phyloP scores from a whole-genome alignment of 1,140 invertebrate genomes.

The Dendrolimus punctatus region DNA sequence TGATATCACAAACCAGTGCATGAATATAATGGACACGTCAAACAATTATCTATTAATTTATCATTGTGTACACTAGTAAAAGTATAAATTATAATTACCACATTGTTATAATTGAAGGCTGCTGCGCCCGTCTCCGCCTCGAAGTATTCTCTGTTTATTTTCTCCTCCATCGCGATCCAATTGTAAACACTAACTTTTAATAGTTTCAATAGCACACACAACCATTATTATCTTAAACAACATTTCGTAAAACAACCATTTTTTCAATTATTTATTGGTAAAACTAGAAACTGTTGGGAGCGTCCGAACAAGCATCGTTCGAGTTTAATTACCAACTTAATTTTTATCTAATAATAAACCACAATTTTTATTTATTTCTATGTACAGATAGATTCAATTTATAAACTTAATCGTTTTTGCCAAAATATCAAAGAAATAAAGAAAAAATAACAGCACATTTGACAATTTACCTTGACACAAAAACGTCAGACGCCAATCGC shows the following conservation, averaged over 20 bases:
- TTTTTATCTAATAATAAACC: no score
- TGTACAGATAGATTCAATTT: no score
- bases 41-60: no score
- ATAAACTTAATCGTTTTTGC: no score
- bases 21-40: no score
- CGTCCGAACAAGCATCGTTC: slow-evolving; percentile 50
- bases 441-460: background rate
- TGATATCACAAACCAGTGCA: no score
- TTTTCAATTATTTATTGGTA: slow-evolving; percentile 12
- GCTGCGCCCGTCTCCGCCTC: slow-evolving; percentile 31
- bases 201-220: slow-evolving; percentile 31
- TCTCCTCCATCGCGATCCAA: slow-evolving; percentile 45
- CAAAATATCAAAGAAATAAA: background rate
- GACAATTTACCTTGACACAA: slow-evolving; percentile 7
- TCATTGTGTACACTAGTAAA: background rate
- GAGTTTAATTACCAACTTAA: background rate
- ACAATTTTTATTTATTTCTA: no score
- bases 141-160: slow-evolving; percentile 56
- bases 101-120: slow-evolving; percentile 64
- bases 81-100: slow-evolving; percentile 32
- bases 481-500: slow-evolving; percentile 3
- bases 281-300: slow-evolving; percentile 31
- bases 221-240: slow-evolving; percentile 17
- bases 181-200: slow-evolving; percentile 25
- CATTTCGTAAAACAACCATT: slow-evolving; percentile 8